Conservation (phyloP, 2,797 vertebrate species). For the Calcarius lapponicus region DNA sequence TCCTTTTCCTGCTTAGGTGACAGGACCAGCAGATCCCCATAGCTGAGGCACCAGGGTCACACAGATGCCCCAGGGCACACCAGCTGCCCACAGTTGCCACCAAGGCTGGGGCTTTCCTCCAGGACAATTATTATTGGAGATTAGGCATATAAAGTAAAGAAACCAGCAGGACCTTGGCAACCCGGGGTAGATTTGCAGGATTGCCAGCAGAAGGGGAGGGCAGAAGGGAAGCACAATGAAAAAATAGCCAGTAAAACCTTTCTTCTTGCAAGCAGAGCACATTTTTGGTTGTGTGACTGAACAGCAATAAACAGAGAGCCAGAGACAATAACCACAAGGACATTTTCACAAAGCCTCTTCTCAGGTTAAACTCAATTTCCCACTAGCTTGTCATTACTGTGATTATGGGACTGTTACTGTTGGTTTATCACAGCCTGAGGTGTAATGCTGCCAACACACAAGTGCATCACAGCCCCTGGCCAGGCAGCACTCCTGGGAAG, state of each 20-base stretch:
- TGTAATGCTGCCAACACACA: rapidly evolving
- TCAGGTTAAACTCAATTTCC: background rate
- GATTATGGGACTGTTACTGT: background rate
- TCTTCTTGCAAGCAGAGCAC: background rate
- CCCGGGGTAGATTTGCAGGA: background rate
- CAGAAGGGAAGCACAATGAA: background rate
- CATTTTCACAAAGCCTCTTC: background rate
- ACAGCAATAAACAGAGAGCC: background rate
- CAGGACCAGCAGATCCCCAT: background rate
- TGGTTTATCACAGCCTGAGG: background rate
- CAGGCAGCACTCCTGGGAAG: background rate
- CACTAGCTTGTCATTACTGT: background rate
- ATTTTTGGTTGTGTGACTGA: background rate
- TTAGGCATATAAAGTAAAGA: background rate
- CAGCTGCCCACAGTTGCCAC: background rate
- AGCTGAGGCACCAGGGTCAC: background rate
- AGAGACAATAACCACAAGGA: background rate
- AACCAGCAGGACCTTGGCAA: background rate
- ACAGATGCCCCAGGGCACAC: rapidly evolving
- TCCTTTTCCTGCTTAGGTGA: background rate
- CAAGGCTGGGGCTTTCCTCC: background rate
- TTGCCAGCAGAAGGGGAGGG: background rate
- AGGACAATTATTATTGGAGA: background rate
- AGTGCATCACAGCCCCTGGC: background rate
- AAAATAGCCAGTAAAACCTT: background rate